Base-by-base conservation (phyloP, 2,797 vertebrate species). In the Schizopygopsis pylzovi region DNA sequence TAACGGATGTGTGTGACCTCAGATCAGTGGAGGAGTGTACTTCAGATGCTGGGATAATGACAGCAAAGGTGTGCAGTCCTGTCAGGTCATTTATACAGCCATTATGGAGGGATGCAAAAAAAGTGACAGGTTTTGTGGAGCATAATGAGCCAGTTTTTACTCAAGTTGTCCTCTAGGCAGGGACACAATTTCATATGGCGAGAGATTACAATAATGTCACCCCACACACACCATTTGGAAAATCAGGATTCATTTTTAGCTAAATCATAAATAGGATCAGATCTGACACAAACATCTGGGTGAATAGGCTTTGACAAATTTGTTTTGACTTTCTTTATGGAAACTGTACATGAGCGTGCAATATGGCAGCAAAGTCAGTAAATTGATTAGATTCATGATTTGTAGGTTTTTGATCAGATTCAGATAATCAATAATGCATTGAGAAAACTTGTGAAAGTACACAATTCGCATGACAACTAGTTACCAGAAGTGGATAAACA, bases 1-100 rank as follows among this genome's bases (percentile, higher is more conserved):
- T 68, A 81, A 76, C 78, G 59, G 81, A 89, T 83, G 49, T 68
- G 61, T 2, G 28, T 75, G 82, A 84, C 80, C 78, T 72, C 41
- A 13, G 65, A 52, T 22, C 49, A 41, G 79, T 72, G 15, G 39
- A 73, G 3, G 25, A 71, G 20, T 43, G 61, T 39, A 43, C n/a
- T 9, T 85, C 5, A 22, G 39, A 47, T 59, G 18, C 47, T 85
- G 61, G 61, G 63, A 86, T 12, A 49, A 15, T 71, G 82, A 56
- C 16, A 68, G 77, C 54, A 72, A 78, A 54, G 78, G 83, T 87
- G 63, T 81, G 71, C 6, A 13, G 54, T 28, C 9, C 65, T 67
- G 61, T 79, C 79, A 79, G 68, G 39, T 59, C 49, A 67, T 81
- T 78, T 85, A 28, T 43, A 59, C 41, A 56, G 33, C 16, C 41